Base-by-base conservation (phyloP, 1,140 invertebrate genomes). In the Ostrea denselamellosa region DNA sequence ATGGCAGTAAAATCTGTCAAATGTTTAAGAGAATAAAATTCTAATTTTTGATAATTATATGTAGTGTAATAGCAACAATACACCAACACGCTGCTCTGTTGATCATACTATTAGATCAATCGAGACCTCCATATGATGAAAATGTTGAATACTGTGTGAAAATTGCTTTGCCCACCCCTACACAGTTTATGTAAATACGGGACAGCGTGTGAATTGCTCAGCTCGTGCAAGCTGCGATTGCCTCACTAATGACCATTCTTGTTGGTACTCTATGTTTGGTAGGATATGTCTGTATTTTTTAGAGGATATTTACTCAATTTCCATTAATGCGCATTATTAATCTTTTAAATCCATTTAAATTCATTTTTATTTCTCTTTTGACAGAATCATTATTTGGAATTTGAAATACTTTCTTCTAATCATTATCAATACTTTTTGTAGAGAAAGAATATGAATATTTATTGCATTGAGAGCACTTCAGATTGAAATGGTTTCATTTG, bases 311-410 rank as follows among this genome's bases (percentile, higher is more conserved):
- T 77, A 77, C 68, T 77, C 68, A 77, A 34, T 77, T 77, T 22
- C 68, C 68, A 77, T 8, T 77, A 77, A 77, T 77, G 68, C 68
- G 68, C 22, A 77, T 77, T 77, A 77, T 34, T 77, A 77, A 77
- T 77, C 68, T 77, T 77, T 77, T 22, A 77, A 77, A 77, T 77
- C 68, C 68, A 77, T 77, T 77, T 77, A 77, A 77, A 77, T 77
- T 77, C 68, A 77, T 77, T 77, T 77, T 77, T 77, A 77, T 77
- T 77, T 77, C 28, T 28, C 22, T 77, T 34, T 28, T 77, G 22
- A 77, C 68, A 8, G 19, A 44, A 77, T 77, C 68, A 77, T 77
- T 77, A 77, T 77, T 77, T 77, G 68, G 28, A 71, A 71, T 25
- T 71, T 10, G 65, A 71, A 77, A 77, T 77, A 34, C 68, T 77